A percentile compares a stretch with the other conserved stretches of the same genome.
Evolutionary conservation across 2,113 vertebrate genomes (phyloP).

Genomic region (Embiotoca jacksoni): DNA sequence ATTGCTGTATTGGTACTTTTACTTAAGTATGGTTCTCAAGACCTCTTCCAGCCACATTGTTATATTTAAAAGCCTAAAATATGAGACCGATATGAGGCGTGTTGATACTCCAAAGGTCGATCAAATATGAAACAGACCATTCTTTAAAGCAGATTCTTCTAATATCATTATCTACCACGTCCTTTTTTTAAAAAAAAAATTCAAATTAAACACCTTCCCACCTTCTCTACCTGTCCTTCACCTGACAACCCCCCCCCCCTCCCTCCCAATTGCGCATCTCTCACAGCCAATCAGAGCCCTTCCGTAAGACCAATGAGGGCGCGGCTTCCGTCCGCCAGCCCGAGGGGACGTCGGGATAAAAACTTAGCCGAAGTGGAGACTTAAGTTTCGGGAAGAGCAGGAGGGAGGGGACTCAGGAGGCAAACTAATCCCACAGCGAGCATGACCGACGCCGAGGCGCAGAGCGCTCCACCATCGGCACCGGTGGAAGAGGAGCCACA

Average conservation of each 20-base stretch:
- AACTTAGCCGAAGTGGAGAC: conserved; percentile 55
- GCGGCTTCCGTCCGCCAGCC: conserved; percentile 29
- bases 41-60: too few relatives aligned
- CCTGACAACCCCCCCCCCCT: conserved; percentile 39
- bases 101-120: too few relatives aligned
- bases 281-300: conserved; percentile 53
- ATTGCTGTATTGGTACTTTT: too few relatives aligned
- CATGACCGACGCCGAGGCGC: conserved; percentile 84
- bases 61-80: too few relatives aligned
- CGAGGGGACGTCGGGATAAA: conserved; percentile 74
- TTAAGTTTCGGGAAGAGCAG: conserved; percentile 62
- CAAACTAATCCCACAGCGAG: conserved; percentile 56
- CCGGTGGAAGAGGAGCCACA: conserved; percentile 73
- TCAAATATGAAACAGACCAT: too few relatives aligned
- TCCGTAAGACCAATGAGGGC: conserved; percentile 72
- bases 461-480: conserved; percentile 72
- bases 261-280: conserved; percentile 48
- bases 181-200: too few relatives aligned
- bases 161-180: too few relatives aligned
- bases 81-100: too few relatives aligned
- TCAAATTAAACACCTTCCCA: conserved; percentile 14
- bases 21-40: too few relatives aligned
- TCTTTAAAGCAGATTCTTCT: too few relatives aligned
- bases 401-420: conserved; percentile 64
- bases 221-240: conserved; percentile 30